phyloP scores from a whole-genome alignment of 1,140 invertebrate species.

The Neotoxoptera formosana region DNA sequence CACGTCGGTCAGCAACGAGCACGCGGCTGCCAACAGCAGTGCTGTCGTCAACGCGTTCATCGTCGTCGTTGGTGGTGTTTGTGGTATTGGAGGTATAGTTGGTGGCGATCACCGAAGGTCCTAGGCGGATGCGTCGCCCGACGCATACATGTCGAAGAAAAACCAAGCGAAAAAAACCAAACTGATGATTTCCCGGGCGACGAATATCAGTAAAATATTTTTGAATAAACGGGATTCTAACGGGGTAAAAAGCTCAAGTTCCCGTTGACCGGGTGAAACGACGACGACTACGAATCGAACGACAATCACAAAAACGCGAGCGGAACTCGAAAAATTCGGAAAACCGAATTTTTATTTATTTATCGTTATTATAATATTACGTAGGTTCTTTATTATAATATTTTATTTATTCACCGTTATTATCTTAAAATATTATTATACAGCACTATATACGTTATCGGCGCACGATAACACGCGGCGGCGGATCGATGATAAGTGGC shows the following conservation, averaged over 20 bases:
- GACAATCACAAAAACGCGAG: not conserved
- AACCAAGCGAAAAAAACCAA: not conserved
- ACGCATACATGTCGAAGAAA: not conserved
- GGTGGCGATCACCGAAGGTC: not conserved
- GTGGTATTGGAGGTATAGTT: not conserved
- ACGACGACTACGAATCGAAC: not conserved
- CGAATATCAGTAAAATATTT: not conserved
- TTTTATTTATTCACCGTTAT: not conserved
- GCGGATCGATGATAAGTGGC: conserved; percentile 41
- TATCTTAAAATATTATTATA: not conserved
- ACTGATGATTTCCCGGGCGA: not conserved
- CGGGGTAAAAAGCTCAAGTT: not conserved
- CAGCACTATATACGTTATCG: not conserved
- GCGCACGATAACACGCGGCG: conserved; percentile 38
- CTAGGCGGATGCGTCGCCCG: conserved; percentile 5
- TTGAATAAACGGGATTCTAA: not conserved
- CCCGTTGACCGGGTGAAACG: not conserved
- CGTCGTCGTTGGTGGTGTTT: not conserved
- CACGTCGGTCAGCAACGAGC: not conserved
- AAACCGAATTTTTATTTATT: not conserved
- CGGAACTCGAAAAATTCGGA: not conserved
- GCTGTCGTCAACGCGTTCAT: conserved; percentile 14
- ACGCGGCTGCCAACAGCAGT: not conserved
- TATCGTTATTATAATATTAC: not conserved
- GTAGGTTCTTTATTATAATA: not conserved